phyloP scores from a whole-genome alignment of 23 tunicate genomes.

The Trididemnum miniatum region DNA sequence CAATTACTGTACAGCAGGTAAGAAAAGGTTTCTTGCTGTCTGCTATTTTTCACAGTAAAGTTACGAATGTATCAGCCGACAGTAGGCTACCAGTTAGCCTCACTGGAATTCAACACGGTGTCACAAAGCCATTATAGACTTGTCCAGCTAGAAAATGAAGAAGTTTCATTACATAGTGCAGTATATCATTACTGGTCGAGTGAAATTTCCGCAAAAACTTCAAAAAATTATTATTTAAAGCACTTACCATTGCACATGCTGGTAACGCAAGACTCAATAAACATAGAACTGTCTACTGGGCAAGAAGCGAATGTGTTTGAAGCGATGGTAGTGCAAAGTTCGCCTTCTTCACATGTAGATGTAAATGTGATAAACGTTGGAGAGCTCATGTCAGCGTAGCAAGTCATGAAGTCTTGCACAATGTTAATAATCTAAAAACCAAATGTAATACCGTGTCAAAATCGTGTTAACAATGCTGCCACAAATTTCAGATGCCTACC shows the following conservation, averaged over 20 bases:
- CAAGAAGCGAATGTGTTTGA: constrained; percentile 64
- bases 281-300: constrained; percentile 55
- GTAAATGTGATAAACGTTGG: constrained; percentile 24
- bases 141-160: too few species aligned
- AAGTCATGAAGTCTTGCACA: constrained; percentile 50
- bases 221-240: background rate
- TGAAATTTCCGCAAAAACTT: too few species aligned
- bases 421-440: constrained; percentile 36
- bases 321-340: constrained; percentile 26
- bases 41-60: too few species aligned
- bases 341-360: constrained; percentile 38
- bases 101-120: too few species aligned
- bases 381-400: constrained; percentile 22
- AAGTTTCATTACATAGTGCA: too few species aligned
- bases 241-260: constrained; percentile 74
- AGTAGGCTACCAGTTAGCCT: too few species aligned
- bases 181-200: too few species aligned
- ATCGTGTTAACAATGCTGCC: background rate
- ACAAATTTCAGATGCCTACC: constrained; percentile 25
- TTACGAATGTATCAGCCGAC: too few species aligned
- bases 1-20: too few species aligned
- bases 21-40: too few species aligned
- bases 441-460: background rate
- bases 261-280: constrained; percentile 59
- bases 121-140: too few species aligned